Base-by-base conservation (phyloP, 2,113 vertebrate genomes). In the Colistium nudipinnis region DNA sequence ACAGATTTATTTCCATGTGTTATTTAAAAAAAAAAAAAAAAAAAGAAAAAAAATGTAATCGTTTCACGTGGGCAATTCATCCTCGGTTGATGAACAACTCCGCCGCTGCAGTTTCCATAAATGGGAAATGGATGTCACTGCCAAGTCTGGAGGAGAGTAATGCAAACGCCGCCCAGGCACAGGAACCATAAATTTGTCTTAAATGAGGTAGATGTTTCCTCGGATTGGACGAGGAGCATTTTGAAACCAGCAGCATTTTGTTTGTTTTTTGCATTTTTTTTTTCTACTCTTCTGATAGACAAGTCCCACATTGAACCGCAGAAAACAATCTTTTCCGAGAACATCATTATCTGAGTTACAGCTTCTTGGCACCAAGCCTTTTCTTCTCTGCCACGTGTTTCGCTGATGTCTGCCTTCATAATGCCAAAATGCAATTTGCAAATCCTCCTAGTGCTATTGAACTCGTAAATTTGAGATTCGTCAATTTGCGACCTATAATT, bases 121-220 rank as follows among this genome's bases (percentile, higher is more conserved):
- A 38, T 45, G 70, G 52, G 31, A 36, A 70, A 53, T 64, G 7
- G 31, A 31, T 61, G 52, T 66, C 54, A 49, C 48, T 62, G 66
- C 51, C 36, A 68, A 27, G 51, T 38, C 53, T 28, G 17, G 38
- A 44, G 41, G 51, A 69, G 45, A 70, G 68, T 33, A 78, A 83
- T 66, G 74, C 66, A 53, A 62, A 73, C 16, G 7, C 45, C 45
- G 39, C 62, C 65, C 55, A 41, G 61, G 76, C 7, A 4, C 64
- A 56, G 43, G 66, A 82, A 74, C 41, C 35, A 65, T 65, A 55
- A n/a, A 67, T 74, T 71, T 76, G 14, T 11, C 53, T 36, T 28
- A 76, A 77, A 76, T 35, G 14, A 73, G 47, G 30, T 27, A 24
- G 30, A 74, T 69, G 64, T 83, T 86, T 64, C 54, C 64, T 64